phyloP scores from a whole-genome alignment of 2,113 vertebrate species.

The Vanacampus margaritifer region DNA sequence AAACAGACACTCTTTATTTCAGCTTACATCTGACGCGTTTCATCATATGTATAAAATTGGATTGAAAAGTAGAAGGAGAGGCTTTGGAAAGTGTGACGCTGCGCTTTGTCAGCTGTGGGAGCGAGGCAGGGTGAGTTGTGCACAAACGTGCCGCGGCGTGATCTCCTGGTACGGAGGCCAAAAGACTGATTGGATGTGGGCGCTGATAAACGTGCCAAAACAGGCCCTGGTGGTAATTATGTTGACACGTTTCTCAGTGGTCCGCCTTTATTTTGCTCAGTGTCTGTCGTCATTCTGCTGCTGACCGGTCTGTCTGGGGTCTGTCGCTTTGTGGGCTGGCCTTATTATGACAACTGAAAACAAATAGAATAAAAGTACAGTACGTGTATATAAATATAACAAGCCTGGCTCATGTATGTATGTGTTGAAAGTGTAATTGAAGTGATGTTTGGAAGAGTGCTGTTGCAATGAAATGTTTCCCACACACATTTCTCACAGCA shows the following conservation, averaged over 20 bases:
- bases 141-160: constrained; percentile 58
- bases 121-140: constrained; percentile 46
- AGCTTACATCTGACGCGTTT: background rate
- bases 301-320: constrained; percentile 8
- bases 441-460: constrained; percentile 3
- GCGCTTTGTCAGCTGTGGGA: constrained; percentile 54
- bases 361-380: background rate
- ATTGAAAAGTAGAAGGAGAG: constrained; percentile 48
- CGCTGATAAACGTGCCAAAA: constrained; percentile 62
- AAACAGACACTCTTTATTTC: background rate
- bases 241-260: constrained; percentile 28
- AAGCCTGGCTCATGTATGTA: constrained; percentile 5
- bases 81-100: constrained; percentile 65
- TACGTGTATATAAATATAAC: background rate
- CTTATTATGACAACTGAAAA: background rate
- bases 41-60: background rate
- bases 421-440: constrained; percentile 13
- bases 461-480: constrained; percentile 27
- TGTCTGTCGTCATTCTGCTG: constrained; percentile 7
- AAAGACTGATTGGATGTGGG: constrained; percentile 52
- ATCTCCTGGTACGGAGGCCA: constrained; percentile 35
- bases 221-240: constrained; percentile 37
- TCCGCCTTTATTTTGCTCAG: constrained; percentile 43
- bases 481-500: constrained; percentile 27
- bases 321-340: background rate